Base-by-base conservation (phyloP, 2,113 vertebrate species). In the Hemibagrus wyckioides region DNA sequence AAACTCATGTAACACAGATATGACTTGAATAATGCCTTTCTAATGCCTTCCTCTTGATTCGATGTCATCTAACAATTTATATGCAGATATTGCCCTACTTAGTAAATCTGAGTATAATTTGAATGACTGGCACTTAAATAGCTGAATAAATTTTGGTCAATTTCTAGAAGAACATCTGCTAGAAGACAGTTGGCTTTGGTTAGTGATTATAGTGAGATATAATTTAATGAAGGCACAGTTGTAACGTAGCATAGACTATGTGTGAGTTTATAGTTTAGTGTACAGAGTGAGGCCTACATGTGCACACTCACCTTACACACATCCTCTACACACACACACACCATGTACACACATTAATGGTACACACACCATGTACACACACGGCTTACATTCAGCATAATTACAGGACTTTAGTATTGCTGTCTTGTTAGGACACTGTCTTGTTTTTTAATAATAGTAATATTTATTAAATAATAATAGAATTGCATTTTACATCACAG, bases 141-240 rank as follows among this genome's bases (percentile, higher is more conserved):
- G 21, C 39, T 56, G 48, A 65, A 50, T 85, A 75, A 59, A 59
- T 41, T 25, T 52, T 75, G 28, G 14, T 28, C 28, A 44, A 10
- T 79, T 67, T 36, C 36, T 83, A 69, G n/a, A 52, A 10, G 15
- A 79, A 33, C 54, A 57, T 59, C 44, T 76, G 36, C 14, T 76
- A 63, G 36, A 77, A 75, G 50, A 54, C 10, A 30, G 33, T 85
- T 54, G 44, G 30, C 59, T 61, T 67, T 59, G 30, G 15, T 80
- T n/a, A 41, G n/a, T 77, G 75, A 79, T 65, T n/a, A 67, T 67
- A 4, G 2, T 30, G 19, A 75, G 54, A 21, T 80, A 59, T 63
- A 61, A 73, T 82, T 39, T 76, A 44, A 76, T 77, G 25, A 77
- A 33, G 25, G 44, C 19, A 57, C 71, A 77, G 30, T 44, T 82